A percentile compares a stretch with the other conserved stretches of the same genome.
phyloP scores from a whole-genome alignment of 2,113 vertebrate species.

The Gymnobelideus leadbeateri region DNA sequence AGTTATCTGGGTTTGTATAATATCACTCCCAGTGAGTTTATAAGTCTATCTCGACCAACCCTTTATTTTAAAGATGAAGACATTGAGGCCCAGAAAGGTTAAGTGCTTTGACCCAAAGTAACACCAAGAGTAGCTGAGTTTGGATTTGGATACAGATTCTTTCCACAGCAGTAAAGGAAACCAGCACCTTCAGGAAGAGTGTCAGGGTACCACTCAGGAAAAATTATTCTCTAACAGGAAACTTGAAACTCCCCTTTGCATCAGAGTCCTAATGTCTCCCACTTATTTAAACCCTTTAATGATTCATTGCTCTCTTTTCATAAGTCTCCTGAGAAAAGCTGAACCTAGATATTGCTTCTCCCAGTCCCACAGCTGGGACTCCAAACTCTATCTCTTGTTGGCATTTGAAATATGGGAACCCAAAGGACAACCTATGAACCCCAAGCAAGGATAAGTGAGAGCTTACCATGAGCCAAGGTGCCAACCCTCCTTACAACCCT shows the following conservation, averaged over 20 bases:
- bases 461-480: neutral
- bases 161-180: neutral
- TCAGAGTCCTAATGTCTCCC: neutral
- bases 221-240: neutral
- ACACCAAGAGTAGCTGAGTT: neutral
- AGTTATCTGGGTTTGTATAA: neutral
- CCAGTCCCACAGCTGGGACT: neutral
- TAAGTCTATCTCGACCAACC: neutral
- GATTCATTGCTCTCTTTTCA: neutral
- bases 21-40: neutral
- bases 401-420: neutral
- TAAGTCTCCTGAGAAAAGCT: neutral
- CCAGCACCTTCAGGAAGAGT: neutral
- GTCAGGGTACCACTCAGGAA: neutral
- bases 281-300: too few species aligned
- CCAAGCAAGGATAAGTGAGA: neutral
- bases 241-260: neutral
- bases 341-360: neutral
- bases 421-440: neutral
- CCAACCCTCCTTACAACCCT: rapidly evolving
- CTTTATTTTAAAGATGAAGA: neutral
- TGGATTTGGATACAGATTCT: neutral
- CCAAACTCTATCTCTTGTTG: neutral
- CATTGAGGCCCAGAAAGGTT: neutral
- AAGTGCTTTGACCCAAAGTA: neutral